Base-by-base conservation (phyloP, 2,797 vertebrate genomes). In the Microcaecilia unicolor region DNA sequence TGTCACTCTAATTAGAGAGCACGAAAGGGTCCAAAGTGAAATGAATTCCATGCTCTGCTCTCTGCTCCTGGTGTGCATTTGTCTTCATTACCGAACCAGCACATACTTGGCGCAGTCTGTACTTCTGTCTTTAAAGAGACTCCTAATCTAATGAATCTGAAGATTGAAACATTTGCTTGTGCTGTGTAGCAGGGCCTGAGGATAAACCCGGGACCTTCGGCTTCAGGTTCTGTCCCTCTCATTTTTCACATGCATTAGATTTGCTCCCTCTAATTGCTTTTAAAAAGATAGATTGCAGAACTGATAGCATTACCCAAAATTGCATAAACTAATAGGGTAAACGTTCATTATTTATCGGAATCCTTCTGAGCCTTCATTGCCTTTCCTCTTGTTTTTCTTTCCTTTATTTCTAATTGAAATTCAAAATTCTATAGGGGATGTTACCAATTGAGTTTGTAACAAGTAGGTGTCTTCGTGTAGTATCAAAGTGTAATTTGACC, bases 1-100 rank as follows among this genome's bases (percentile, higher is more conserved):
- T 69, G 53, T 58, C 65, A 68, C 46, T 70, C 48, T 74, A 69
- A 72, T 72, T 72, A 68, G 41, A 66, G 34, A 44, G 34, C 6
- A 11, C 57, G 68, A 60, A 64, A 71, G 62, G 29, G 67, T 67
- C 30, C 34, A 60, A 15, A 44, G 29, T 48, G 51, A 72, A 80
- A 68, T 53, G 51, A 66, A 70, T 72, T 66, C 70, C 25, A 28
- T 41, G 38, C 23, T 48, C 48, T 55, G 51, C 74, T 69, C 46
- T 70, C 25, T 28, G 44, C 31, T 75, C 55, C 60, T 56, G 67
- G 47, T 56, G 38, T 35, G 37, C 41, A 75, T 77, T 76, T 64
- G 39, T 77, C 74, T 74, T 75, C 60, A 70, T 75, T 74, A 70
- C 2, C 10, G 55, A 11, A 25, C 24, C 9, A 49, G 53, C 15